Evolutionary conservation across 2,797 vertebrate species (phyloP), one percentile per base, ranked within the genome.

Genomic region (Diplodus sargus): DNA sequence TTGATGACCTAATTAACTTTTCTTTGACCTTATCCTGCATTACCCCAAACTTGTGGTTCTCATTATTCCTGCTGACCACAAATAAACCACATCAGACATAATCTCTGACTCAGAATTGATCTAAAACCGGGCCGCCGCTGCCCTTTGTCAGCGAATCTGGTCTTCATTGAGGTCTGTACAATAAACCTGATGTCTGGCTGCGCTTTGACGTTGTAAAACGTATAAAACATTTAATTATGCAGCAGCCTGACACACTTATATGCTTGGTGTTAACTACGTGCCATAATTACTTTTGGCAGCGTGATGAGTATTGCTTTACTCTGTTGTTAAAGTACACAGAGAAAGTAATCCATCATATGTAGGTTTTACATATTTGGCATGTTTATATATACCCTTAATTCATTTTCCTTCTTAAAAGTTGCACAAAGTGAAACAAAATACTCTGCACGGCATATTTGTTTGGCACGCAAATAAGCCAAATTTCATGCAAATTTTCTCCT

Each of bases 401-500:
- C 77, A 78, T 85, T 84, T 84, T 85, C 70, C 63, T 57, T 78
- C 75, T 69, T 58, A 66, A 66, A 28, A 76, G 52, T 48, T 68
- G 45, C 58, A 63, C 48, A 64, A 66, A 76, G 48, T 74, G 86
- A 79, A 89, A 88, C 53, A 25, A 58, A 86, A 89, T 85, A 82
- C 59, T 64, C 60, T 42, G 74, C 39, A 54, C 53, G 51, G 74
- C 68, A 77, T 65, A 76, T 58, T 48, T 78, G 49, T 81, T 89
- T 92, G 88, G 85, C 87, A 79, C 60, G 22, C 0, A 49, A 52
- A 83, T 56, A 73, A 82, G 76, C 81, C 78, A 85, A 74, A 84
- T 91, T 79, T 89, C 84, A 88, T 90, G 81, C 75, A 89, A 83
- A 87, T 90, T 71, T 66, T 79, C 67, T 71, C 53, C 84, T 82